A percentile compares a stretch with the other conserved stretches of the same genome.
These are phyloP conservation scores for Eulemur macaco DNA, from an alignment of 2,113 vertebrate species.

Conservation along the genomic window DNA sequence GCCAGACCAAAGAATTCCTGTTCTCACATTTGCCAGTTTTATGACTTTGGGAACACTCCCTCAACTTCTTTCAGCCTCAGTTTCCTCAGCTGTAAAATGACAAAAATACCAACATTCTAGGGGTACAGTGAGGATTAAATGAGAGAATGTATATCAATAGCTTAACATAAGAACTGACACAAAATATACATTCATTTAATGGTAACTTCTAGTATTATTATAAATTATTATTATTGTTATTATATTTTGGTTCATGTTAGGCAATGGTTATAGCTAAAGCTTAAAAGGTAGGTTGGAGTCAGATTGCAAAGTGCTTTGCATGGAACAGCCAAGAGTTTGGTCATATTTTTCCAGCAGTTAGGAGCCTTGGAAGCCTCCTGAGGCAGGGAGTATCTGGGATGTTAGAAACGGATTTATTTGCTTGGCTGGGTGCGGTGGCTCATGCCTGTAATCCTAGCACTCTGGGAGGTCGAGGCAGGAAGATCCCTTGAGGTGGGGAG, in stretches of 20 bases:
- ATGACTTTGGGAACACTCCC: not conserved
- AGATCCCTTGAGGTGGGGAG: not conserved
- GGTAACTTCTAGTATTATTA: not conserved
- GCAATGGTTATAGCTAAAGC: not conserved
- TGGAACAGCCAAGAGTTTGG: not conserved
- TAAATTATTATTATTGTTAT: not conserved
- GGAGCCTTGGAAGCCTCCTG: not conserved
- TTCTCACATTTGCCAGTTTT: not conserved
- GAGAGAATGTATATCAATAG: not conserved
- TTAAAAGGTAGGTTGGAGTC: not conserved
- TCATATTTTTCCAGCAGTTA: not conserved
- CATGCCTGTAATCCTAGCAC: not conserved
- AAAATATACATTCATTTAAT: not conserved
- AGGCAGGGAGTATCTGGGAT: not conserved
- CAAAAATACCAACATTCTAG: not conserved
- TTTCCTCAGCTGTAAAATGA: not conserved
- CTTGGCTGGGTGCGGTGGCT: not conserved
- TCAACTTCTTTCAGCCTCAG: not conserved
- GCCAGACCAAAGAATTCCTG: not conserved
- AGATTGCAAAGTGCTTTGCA: not conserved
- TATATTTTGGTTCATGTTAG: not conserved
- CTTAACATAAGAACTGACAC: not conserved
- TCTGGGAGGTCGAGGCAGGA: not conserved
- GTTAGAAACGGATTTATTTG: not conserved
- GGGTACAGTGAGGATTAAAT: not conserved